Conservation (phyloP, 2,888 invertebrate genomes). For the Cryptocephalus moraei region DNA sequence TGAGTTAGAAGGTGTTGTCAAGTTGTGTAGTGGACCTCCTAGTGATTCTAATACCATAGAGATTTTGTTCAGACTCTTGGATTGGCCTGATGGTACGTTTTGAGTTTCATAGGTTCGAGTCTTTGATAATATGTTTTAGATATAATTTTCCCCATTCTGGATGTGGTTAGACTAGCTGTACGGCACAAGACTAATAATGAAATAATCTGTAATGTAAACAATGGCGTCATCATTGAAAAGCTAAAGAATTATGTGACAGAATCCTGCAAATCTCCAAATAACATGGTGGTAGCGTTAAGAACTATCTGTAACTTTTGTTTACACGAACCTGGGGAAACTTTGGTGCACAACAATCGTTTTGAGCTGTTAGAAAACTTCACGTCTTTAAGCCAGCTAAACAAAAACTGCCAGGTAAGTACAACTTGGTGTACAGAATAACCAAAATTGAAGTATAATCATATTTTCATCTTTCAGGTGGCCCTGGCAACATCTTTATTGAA, state of each 20-base stretch:
- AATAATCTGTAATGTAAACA: conserved; percentile 42
- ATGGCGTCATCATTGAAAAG: conserved; percentile 28
- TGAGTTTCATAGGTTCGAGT: background rate
- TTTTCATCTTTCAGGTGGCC: conserved; percentile 51
- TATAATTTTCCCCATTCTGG: conserved; percentile 79
- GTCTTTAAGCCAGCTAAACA: conserved; percentile 44
- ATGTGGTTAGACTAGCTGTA: conserved; percentile 75
- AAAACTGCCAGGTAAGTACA: conserved; percentile 51
- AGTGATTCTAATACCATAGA: conserved; percentile 42
- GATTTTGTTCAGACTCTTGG: conserved; percentile 50
- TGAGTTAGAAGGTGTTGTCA: conserved; percentile 51
- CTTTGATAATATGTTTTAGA: conserved; percentile 37
- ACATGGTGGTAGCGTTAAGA: conserved; percentile 69
- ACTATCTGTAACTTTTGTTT: conserved; percentile 73
- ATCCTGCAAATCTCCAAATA: conserved; percentile 46
- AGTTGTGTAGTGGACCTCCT: conserved; percentile 44
- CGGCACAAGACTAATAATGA: conserved; percentile 45
- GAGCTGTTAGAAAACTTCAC: conserved; percentile 45
- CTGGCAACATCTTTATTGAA: conserved; percentile 64
- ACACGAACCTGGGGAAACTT: conserved; percentile 54
- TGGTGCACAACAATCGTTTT: conserved; percentile 49
- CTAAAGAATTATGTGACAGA: conserved; percentile 26
- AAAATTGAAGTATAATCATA: background rate
- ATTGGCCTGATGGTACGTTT: conserved; percentile 60
- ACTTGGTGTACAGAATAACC: background rate